Conservation (phyloP, 2,888 invertebrate species). For the Eudemis profundana region DNA sequence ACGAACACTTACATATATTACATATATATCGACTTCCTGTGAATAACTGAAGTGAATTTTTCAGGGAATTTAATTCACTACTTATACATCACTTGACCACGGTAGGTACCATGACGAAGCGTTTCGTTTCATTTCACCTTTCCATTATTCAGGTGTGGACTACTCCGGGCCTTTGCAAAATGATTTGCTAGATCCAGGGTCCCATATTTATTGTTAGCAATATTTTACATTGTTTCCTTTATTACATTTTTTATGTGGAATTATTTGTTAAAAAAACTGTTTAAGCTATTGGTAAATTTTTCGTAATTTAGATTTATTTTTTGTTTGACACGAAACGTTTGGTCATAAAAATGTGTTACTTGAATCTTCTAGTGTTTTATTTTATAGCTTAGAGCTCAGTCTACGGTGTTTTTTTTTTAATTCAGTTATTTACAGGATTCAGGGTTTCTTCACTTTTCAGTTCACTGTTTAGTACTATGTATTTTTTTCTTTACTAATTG, state of each 20-base stretch:
- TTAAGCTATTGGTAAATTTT: too few relatives aligned
- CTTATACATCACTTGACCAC: constrained; percentile 41
- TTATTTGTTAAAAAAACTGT: too few relatives aligned
- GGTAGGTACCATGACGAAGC: constrained; percentile 30
- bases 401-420: constrained; percentile 59
- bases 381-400: constrained; percentile 60
- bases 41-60: constrained; percentile 73
- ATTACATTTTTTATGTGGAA: too few relatives aligned
- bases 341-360: constrained; percentile 45
- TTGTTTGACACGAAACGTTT: constrained; percentile 26
- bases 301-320: not conserved
- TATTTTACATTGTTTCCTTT: too few relatives aligned
- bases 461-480: constrained; percentile 62
- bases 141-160: not conserved
- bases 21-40: constrained; percentile 60
- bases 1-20: constrained; percentile 41
- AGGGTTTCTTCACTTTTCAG: constrained; percentile 54
- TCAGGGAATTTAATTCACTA: constrained; percentile 42
- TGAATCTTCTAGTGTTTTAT: constrained; percentile 48
- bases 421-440: constrained; percentile 81
- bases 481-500: constrained; percentile 74
- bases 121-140: constrained; percentile 18
- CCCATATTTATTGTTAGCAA: too few relatives aligned
- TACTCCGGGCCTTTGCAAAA: not conserved
- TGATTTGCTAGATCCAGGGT: too few relatives aligned